Evolutionary conservation across 2,888 invertebrate genomes (phyloP).

Genomic region (Apamea monoglypha): DNA sequence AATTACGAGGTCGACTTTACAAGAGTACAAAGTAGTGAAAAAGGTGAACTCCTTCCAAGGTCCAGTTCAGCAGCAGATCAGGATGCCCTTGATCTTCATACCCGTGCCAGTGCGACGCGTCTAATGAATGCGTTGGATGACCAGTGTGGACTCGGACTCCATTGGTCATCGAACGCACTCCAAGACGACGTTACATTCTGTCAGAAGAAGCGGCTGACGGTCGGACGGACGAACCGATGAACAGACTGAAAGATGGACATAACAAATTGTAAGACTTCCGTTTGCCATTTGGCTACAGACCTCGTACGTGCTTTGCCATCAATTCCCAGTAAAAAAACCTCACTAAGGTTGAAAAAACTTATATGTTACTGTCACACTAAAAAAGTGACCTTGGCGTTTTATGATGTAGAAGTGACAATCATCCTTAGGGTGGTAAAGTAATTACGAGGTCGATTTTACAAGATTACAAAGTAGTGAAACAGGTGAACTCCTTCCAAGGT

Average conservation of each 20-base stretch:
- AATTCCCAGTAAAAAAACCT: neutral
- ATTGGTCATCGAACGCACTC: neutral
- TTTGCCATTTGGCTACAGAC: neutral
- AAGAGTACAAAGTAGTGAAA: neutral
- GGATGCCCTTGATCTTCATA: neutral
- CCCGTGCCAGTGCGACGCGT: neutral
- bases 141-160: conserved; percentile 2
- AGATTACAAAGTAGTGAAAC: neutral
- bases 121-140: neutral
- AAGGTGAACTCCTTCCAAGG: neutral
- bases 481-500: neutral
- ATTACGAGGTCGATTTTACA: neutral
- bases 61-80: neutral
- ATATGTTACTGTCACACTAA: neutral
- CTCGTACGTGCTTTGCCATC: neutral
- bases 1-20: neutral
- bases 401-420: neutral
- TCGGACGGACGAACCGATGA: neutral
- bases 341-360: neutral
- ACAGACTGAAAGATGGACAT: neutral
- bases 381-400: neutral
- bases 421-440: neutral
- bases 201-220: neutral
- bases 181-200: neutral
- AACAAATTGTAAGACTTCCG: neutral